Base-by-base conservation (phyloP, 2,797 vertebrate genomes). In the Sebastes hubbsi region DNA sequence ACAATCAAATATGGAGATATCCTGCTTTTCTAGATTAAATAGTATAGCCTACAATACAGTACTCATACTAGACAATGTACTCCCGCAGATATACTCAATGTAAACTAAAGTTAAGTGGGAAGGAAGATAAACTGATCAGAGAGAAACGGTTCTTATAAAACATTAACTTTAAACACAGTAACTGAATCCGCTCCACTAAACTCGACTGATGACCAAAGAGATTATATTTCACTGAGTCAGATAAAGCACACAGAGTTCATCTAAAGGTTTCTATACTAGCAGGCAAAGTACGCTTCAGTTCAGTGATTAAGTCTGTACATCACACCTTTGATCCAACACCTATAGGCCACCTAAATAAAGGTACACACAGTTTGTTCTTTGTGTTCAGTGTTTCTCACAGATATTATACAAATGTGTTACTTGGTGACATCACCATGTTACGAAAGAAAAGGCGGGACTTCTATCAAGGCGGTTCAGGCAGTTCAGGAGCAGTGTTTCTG, bases 231-330 rank as follows among this genome's bases (percentile, higher is more conserved):
- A 80, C 6, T 13, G 8, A 61, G 49, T 30, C 7, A 62, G 29
- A 59, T 55, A 67, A 69, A 46, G 20, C 4, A 72, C 7, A 36
- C 75, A 69, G 4, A 72, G 67, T 11, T 59, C 14, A 63, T 61
- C 61, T 12, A 56, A 56, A 27, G 20, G 16, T 20, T 66, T 75
- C 3, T 16, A 12, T 29, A 20, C 24, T 14, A 5, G 8, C 10
- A 49, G 77, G 60, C 74, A 81, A 83, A 87, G 79, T 80, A 54
- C 73, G 80, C 66, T 56, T 8, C 2, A 8, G 29, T 66, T 42
- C 32, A 75, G 24, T 73, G 54, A 75, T 75, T 60, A 72, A 70
- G 24, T 80, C 22, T 58, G 9, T 2, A 12, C 13, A 16, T 24
- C 13, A n/a, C 20, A 71, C 22, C 34, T 71, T 46, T 30, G 29